A percentile compares a stretch with the other conserved stretches of the same genome.
Evolutionary conservation across 2,797 vertebrate species (phyloP).

Genomic region (Hemitrygon akajei): DNA sequence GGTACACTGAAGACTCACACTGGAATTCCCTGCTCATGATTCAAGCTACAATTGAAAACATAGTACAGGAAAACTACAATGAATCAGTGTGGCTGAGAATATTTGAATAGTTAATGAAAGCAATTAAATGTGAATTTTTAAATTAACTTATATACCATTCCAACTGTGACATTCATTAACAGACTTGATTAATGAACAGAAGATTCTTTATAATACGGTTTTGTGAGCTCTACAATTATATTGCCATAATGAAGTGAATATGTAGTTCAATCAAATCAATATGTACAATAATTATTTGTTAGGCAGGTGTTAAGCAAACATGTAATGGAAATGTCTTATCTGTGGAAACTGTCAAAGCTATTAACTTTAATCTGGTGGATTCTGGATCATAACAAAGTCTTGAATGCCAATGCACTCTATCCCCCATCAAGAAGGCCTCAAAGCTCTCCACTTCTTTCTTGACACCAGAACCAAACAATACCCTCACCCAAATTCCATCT

Average conservation of each 20-base stretch:
- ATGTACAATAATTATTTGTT: neutral
- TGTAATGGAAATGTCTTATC: neutral
- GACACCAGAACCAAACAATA: too few species aligned
- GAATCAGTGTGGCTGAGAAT: conserved; percentile 3
- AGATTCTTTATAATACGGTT: neutral
- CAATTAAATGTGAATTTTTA: conserved; percentile 11
- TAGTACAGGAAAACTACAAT: neutral
- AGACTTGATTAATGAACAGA: neutral
- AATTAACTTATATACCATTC: neutral
- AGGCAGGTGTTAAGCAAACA: neutral
- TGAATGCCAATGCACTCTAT: neutral
- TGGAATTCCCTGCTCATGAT: too few species aligned
- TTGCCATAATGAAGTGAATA: neutral
- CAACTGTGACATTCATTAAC: conserved; percentile 26
- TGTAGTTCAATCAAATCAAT: neutral
- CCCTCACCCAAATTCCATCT: too few species aligned
- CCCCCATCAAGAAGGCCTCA: too few species aligned
- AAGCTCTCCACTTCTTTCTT: too few species aligned
- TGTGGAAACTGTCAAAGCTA: neutral
- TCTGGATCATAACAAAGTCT: too few species aligned
- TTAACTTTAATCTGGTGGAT: neutral
- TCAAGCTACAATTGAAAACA: neutral
- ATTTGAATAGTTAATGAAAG: neutral
- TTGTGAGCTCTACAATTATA: neutral
- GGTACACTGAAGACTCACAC: too few species aligned